phyloP scores from a whole-genome alignment of 2,888 invertebrate species.

The Nemapogon koenigi region DNA sequence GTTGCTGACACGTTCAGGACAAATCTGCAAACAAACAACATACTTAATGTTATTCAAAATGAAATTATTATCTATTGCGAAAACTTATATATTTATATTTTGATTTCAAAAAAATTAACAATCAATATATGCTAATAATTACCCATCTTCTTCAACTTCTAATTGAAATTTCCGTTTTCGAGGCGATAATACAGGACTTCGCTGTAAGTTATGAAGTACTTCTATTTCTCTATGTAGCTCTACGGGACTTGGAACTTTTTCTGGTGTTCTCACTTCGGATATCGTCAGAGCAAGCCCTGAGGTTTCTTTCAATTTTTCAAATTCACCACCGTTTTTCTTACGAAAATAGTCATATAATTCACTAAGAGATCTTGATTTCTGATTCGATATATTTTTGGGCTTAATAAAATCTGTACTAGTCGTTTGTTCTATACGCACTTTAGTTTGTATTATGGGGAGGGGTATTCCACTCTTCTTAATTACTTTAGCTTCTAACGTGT shows the following conservation, averaged over 20 bases:
- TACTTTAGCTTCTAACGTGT: constrained; percentile 24
- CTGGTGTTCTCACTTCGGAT: constrained; percentile 39
- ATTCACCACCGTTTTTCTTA: constrained; percentile 34
- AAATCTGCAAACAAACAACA: constrained; percentile 29
- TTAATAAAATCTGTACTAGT: constrained; percentile 15
- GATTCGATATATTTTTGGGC: constrained; percentile 34
- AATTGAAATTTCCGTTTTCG: constrained; percentile 44
- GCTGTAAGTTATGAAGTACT: constrained; percentile 71
- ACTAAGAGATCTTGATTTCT: constrained; percentile 55
- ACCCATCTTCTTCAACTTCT: constrained; percentile 51
- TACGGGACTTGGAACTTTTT: constrained; percentile 53
- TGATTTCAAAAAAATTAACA: background rate
- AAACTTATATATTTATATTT: background rate
- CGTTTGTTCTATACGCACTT: constrained; percentile 18
- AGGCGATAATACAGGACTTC: constrained; percentile 67
- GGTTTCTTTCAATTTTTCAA: constrained; percentile 28
- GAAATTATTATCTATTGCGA: no score
- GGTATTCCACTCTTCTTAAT: constrained; percentile 48
- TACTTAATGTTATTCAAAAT: no score
- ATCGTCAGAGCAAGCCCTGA: constrained; percentile 42
- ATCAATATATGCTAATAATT: constrained; percentile 23
- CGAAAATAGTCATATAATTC: constrained; percentile 57
- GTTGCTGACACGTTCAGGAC: constrained; percentile 44
- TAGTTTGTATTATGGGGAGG: constrained; percentile 42
- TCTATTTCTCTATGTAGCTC: constrained; percentile 70